Base-by-base conservation (phyloP, 2,797 vertebrate genomes). In the Taeniopygia guttata region DNA sequence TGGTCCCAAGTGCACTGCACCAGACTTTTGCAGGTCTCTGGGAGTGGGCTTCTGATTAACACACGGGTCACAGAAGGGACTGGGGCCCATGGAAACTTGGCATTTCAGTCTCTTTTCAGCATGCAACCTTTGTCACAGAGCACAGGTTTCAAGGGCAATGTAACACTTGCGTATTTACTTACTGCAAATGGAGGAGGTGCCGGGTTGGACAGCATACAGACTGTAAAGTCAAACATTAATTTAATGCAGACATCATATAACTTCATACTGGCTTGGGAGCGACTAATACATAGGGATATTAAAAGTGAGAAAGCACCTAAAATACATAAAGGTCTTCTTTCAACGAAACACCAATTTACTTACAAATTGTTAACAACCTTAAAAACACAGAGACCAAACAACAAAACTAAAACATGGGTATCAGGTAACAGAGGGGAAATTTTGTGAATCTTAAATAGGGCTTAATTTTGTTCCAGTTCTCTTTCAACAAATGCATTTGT, bases 111-210 rank as follows among this genome's bases (percentile, higher is more conserved):
- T 79, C 84, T 76, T 84, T 86, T 90, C 72, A 38, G 63, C 23
- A 20, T 12, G 2, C 81, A 95, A 92, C 94, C 96, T 97, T 89
- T 95, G 95, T 96, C 93, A 95, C 85, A 94, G 75, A 96, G 94
- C 85, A 83, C 89, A 60, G 78, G 72, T 90, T 96, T 97, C 97
- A 98, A 98, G 97, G 95, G 93, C 96, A 96, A 74, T 19, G 68
- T 97, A 96, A 95, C 94, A 92, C 92, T 95, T 48, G 49, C 29
- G 14, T 98, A 95, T 98, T 98, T 98, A 92, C 96, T 95, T 73
- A 96, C 52, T 68, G 94, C 73, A 78, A 88, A 92, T 3, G 89
- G 90, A 96, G 96, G 95, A 91, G 85, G 95, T 79, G 92, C 94
- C 27, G 9, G 73, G 81, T 78, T 83, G 72, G 34, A 45, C 18